Percentiles rank a stretch among this genome's conserved stretches.
These are phyloP conservation scores for Gisinianus flammeolus DNA, from an alignment of 2,888 invertebrate species.

Conservation along the genomic window DNA sequence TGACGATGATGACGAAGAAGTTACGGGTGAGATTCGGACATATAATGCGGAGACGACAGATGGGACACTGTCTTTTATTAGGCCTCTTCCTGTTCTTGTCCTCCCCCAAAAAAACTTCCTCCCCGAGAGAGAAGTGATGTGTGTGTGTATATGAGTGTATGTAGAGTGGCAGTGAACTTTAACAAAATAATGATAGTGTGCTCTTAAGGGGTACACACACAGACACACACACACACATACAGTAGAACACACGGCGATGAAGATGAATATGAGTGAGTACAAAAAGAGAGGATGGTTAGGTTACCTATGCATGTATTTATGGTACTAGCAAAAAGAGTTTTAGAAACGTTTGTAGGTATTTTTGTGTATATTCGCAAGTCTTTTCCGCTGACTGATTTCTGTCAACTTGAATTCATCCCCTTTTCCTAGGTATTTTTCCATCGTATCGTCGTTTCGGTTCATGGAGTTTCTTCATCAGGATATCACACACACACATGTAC, in stretches of 20 bases:
- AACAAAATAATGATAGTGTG: constrained; percentile 37
- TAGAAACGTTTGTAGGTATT: not conserved
- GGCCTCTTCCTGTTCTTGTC: constrained; percentile 11
- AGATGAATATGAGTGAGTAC: too few species aligned
- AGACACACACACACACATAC: too few species aligned
- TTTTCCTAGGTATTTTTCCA: constrained; percentile 21
- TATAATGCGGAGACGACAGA: constrained; percentile 24
- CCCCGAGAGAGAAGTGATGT: constrained; percentile 3
- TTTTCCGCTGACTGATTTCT: constrained; percentile 56
- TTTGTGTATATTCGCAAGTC: constrained; percentile 11
- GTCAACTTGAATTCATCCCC: constrained; percentile 44
- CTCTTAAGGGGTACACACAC: constrained; percentile 28
- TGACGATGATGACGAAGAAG: not conserved
- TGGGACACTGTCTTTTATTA: constrained; percentile 34
- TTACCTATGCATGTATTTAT: not conserved
- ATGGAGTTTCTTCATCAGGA: constrained; percentile 37
- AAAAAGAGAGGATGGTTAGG: constrained; percentile 14
- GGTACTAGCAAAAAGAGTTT: not conserved
- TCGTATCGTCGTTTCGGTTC: constrained; percentile 51
- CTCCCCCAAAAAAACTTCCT: constrained; percentile 8
- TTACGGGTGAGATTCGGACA: constrained; percentile 26
- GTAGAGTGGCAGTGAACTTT: constrained; percentile 46
- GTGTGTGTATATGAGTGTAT: not conserved
- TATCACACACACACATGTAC: not conserved
- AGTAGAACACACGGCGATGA: too few species aligned